Base-by-base conservation (phyloP, 2,888 invertebrate species). In the Cantharis nigra region DNA sequence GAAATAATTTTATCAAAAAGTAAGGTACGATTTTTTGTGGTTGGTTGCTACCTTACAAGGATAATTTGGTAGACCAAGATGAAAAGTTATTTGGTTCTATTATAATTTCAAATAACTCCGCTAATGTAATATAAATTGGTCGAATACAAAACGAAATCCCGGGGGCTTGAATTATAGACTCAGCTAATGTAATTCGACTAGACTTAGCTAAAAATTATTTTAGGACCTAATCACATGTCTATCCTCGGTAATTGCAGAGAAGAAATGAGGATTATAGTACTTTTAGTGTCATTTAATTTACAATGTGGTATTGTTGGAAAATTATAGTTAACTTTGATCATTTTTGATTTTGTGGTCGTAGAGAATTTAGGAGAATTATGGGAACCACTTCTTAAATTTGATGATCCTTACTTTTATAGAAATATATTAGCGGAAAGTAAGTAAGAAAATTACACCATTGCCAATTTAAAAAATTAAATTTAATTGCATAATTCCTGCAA, bases 231-330 rank as follows among this genome's bases (percentile, higher is more conserved):
- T 75, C 79, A 78, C 77, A 80, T 76, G 79, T 79, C 79, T 78
- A 76, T 75, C 64, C 26, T 20, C 69, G 62, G 74, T 79, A 79
- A 79, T 79, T 78, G 79, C 65, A 74, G 74, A 72, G 81, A 72
- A 72, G 71, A 69, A 71, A 75, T 76, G 71, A 72, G 82, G 80
- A 85, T 85, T 85, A 84, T 84, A 83, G 85, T 83, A 77, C 80
- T 84, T 82, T 77, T 72, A 81, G 82, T 84, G 84, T 84, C 85
- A 85, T 84, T 85, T 85, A 84, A 85, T 84, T 83, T 83, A 72
- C 74, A 79, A 79, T 77, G 76, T 76, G 78, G 70, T 77, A 76
- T 75, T 74, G 72, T 65, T 70, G 28, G 5, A 71, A 26, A 30
- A 70, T 74, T 70, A 75, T 64, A 76, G 30, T 70, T 72, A 78